Conservation (phyloP, 1,140 invertebrate genomes). For the Anthonomus grandis region DNA sequence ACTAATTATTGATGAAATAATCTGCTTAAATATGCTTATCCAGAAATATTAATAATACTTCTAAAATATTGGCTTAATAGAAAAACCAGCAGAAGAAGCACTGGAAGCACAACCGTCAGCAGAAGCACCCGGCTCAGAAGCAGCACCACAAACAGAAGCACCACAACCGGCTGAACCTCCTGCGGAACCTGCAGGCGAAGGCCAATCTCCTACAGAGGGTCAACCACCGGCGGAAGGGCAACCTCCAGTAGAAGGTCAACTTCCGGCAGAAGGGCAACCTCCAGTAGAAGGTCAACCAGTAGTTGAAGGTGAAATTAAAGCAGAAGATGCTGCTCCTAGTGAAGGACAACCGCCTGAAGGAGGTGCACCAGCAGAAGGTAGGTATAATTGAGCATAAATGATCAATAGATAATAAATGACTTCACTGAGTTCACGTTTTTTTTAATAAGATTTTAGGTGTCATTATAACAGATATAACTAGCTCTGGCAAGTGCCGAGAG, state of each 20-base stretch:
- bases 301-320: constrained; percentile 37
- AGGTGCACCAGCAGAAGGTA: constrained; percentile 40
- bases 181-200: constrained; percentile 35
- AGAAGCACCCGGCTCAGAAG: too few species aligned
- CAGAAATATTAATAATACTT: too few species aligned
- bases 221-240: constrained; percentile 51
- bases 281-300: constrained; percentile 29
- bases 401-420: too few species aligned
- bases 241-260: constrained; percentile 49
- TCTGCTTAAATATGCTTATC: too few species aligned
- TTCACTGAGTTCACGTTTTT: background rate
- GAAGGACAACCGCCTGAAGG: constrained; percentile 49
- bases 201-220: constrained; percentile 48
- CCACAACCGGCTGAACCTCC: constrained; percentile 2
- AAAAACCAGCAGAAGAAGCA: constrained; percentile 10
- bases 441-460: too few species aligned
- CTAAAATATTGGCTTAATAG: too few species aligned
- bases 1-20: too few species aligned
- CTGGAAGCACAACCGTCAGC: background rate
- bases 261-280: constrained; percentile 36
- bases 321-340: constrained; percentile 34
- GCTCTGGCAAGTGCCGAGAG: too few species aligned
- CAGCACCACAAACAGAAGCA: constrained; percentile 1
- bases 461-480: too few species aligned
- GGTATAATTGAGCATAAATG: too few species aligned